Evolutionary conservation across 2,888 invertebrate species (phyloP).

Genomic region (Balanococcus diminutus): DNA sequence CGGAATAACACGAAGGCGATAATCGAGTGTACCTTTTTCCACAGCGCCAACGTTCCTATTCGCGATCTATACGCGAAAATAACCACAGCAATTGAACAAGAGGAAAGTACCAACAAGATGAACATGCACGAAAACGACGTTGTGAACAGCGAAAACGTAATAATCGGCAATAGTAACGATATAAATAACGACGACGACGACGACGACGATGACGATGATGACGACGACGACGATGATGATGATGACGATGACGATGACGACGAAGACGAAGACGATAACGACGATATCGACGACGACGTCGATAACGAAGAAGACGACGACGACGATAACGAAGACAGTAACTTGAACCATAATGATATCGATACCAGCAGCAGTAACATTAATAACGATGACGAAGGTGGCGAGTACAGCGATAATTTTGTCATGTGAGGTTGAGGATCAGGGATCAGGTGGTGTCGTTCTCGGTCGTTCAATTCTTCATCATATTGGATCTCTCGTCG

Average conservation of each 20-base stretch:
- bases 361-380: constrained; percentile 26
- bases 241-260: constrained; percentile 55
- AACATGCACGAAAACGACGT: not conserved
- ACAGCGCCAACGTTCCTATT: constrained; percentile 30
- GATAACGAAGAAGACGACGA: constrained; percentile 24
- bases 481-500: not conserved
- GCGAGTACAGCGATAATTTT: constrained; percentile 2
- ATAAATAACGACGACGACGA: constrained; percentile 42
- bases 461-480: not conserved
- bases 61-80: constrained; percentile 47
- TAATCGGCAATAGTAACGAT: constrained; percentile 4
- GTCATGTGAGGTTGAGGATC: not conserved
- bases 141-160: not conserved
- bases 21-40: too few species aligned
- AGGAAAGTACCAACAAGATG: constrained; percentile 16
- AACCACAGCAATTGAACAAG: constrained; percentile 46
- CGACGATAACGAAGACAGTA: constrained; percentile 18
- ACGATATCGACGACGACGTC: constrained; percentile 43
- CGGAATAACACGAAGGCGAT: not conserved
- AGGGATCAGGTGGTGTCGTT: not conserved
- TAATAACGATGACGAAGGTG: not conserved
- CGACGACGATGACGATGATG: constrained; percentile 54
- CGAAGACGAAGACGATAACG: constrained; percentile 44
- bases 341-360: constrained; percentile 24
- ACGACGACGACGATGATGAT: constrained; percentile 57